Evolutionary conservation across 2,113 vertebrate genomes (phyloP), one percentile per base, ranked within the genome.

Genomic region (Physeter macrocephalus): DNA sequence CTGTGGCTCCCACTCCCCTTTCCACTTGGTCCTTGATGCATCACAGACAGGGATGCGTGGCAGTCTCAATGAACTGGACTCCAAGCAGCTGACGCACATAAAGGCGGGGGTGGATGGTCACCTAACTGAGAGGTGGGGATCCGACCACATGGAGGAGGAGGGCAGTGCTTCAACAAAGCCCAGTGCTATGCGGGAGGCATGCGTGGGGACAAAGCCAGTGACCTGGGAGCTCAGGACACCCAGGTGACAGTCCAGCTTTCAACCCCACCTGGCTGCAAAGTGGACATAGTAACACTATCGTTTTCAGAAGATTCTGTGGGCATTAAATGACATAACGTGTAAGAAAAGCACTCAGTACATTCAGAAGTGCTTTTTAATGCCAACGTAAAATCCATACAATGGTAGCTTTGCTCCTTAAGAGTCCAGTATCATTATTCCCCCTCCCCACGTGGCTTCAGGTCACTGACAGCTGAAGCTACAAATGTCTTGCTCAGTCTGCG

Each of bases 381-480:
- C 12, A 3, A 18, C 15, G 2, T 20, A 9, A 36, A 64, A 49
- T 18, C 11, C 23, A 0, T 6, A 52, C 18, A 14, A n/a, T 4
- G 0, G 8, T 1, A 1, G 7, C 14, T 3, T 3, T 21, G 13
- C 10, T 23, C 2, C 21, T 6, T 3, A 13, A 13, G 13, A 23
- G 8, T 20, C n/a, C 9, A 10, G 18, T 20, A 3, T 27, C 43
- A 3, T 39, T 8, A 6, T 6, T 39, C 49, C 25, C 25, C 69
- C n/a, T 21, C 36, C 20, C 71, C 0, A 0, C 4, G 1, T 18
- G 27, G 52, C 25, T 66, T 36, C 15, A n/a, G 82, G 46, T 66
- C 67, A 17, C 2, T 36, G 31, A 71, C 1, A 2, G 23, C 7
- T 27, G 20, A 23, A 75, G 9, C 41, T 34, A 34, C 31, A 29